Conservation (phyloP, 2,888 invertebrate genomes). For the Cremastobaeus sp. region DNA sequence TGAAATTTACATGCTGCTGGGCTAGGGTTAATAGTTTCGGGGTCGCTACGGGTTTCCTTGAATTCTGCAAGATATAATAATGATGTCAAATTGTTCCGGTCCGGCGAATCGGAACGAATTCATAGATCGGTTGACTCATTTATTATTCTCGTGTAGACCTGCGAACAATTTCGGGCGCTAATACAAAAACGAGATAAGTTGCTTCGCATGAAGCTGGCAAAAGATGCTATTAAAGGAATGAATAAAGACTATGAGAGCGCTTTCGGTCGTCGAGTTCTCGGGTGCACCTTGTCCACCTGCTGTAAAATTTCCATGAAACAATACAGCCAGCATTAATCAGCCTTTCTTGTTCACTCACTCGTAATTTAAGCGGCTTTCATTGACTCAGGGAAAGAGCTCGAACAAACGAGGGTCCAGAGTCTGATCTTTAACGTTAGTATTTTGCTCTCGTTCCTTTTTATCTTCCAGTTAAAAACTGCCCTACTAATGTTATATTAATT, state of each 20-base stretch:
- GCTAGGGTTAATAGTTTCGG: too few relatives aligned
- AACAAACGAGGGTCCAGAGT: slow-evolving; percentile 31
- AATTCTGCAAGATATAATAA: too few relatives aligned
- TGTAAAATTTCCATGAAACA: slow-evolving; percentile 71
- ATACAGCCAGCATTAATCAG: slow-evolving; percentile 71
- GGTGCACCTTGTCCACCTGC: slow-evolving; percentile 59
- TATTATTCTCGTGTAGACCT: too few relatives aligned
- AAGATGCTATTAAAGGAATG: slow-evolving; percentile 53
- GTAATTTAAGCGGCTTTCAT: slow-evolving; percentile 65
- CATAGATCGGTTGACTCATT: too few relatives aligned
- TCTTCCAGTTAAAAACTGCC: slow-evolving; percentile 17
- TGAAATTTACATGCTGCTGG: too few relatives aligned
- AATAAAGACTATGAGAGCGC: slow-evolving; percentile 39
- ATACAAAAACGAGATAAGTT: slow-evolving; percentile 66
- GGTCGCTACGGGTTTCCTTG: too few relatives aligned
- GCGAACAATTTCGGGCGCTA: too few relatives aligned
- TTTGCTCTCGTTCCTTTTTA: slow-evolving; percentile 34
- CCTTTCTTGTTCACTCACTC: slow-evolving; percentile 66
- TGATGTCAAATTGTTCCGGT: too few relatives aligned
- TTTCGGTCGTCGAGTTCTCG: slow-evolving; percentile 46
- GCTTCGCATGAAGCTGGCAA: slow-evolving; percentile 68
- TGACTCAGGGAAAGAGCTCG: slow-evolving; percentile 38
- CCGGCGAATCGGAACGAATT: too few relatives aligned
- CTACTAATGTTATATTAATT: slow-evolving; percentile 33
- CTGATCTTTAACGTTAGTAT: slow-evolving; percentile 45